Conservation (phyloP, 1,140 invertebrate species). For the Cydia fagiglandana region DNA sequence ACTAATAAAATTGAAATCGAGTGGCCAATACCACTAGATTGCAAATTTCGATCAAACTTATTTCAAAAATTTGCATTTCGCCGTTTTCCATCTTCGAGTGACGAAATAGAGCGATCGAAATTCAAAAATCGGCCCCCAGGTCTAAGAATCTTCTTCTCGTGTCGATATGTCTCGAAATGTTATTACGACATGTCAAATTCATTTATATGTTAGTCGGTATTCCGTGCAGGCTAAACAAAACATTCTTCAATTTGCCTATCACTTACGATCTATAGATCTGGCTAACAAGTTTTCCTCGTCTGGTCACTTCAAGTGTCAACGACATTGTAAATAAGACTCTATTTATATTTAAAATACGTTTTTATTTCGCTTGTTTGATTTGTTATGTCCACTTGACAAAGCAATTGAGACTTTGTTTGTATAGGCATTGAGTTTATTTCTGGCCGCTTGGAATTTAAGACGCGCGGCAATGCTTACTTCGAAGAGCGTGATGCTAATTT, state of each 20-base stretch:
- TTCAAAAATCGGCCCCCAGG: too few species aligned
- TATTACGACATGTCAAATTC: too few species aligned
- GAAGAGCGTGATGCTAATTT: background rate
- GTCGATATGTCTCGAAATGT: too few species aligned
- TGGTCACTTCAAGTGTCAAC: background rate
- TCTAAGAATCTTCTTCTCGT: too few species aligned
- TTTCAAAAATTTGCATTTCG: too few species aligned
- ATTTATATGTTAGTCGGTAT: too few species aligned
- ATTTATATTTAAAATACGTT: background rate
- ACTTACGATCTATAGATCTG: background rate
- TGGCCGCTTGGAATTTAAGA: background rate
- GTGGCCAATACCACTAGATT: too few species aligned
- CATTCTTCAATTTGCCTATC: background rate
- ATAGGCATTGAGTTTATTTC: background rate
- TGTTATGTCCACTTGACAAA: background rate
- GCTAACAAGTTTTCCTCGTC: background rate
- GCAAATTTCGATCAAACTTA: too few species aligned
- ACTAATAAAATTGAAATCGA: too few species aligned
- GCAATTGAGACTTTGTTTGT: constrained; percentile 3
- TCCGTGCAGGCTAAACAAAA: too few species aligned
- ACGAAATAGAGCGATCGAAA: too few species aligned
- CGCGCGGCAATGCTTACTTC: background rate
- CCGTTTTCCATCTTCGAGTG: too few species aligned
- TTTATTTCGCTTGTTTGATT: background rate
- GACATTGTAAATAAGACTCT: background rate